Evolutionary conservation across 2,113 vertebrate genomes (phyloP), one percentile per base, ranked within the genome.

Genomic region (Numenius arquata): DNA sequence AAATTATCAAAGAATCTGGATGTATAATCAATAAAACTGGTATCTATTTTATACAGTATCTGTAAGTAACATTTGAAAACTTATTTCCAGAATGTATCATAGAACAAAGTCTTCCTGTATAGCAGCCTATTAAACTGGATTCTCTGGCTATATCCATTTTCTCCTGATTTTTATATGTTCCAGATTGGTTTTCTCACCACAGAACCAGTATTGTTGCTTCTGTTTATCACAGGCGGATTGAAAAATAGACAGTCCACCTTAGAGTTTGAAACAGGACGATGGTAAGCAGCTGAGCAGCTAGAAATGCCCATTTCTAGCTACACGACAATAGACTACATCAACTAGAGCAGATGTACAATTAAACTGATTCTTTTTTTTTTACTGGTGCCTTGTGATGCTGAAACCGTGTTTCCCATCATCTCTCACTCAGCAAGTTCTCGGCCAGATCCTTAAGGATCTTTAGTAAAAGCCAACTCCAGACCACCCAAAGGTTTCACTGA

Each of bases 1-100:
- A 81, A 93, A 96, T 89, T 80, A 94, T 90, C 36, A 55, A 59
- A 89, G 80, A 66, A n/a, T 77, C 87, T 95, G 83, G 78, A 93
- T 95, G 96, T 96, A 97, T 90, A 94, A 97, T 91, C 96, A 97
- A 97, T 97, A 97, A 98, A 98, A 73, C 88, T 87, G 91, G 91
- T 95, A 93, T 96, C 90, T 96, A 97, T 98, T 98, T 98, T 97
- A 95, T 97, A 97, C 94, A 88, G 95, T 91, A 96, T 25, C 90
- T 94, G 89, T 97, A 97, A 94, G 88, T 96, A 96, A 94, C 73
- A 94, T 98, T 96, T 93, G 74, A 95, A 89, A 96, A 93, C 59
- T 91, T 91, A 86, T 97, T 96, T 96, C 96, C 92, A 96, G 87
- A 97, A 95, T 96, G 95, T 97, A 97, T 90, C 85, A 95, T 95